Percentiles rank a stretch among this genome's conserved stretches.
phyloP scores from a whole-genome alignment of 2,113 vertebrate genomes.

The Poeciliopsis prolifica region DNA sequence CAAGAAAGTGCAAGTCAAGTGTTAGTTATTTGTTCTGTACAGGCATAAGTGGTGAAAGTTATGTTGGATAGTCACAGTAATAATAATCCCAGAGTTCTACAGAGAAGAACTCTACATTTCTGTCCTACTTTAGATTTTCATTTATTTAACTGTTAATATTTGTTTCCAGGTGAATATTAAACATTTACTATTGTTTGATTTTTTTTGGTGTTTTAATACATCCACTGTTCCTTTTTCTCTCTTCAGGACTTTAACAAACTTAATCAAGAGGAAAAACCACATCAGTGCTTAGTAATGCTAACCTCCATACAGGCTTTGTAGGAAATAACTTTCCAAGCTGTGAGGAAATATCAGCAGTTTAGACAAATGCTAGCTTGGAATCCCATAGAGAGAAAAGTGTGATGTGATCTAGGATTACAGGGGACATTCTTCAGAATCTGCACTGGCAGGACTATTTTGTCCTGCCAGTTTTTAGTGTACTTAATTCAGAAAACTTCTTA shows the following conservation, averaged over 20 bases:
- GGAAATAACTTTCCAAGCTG: slow-evolving; percentile 25
- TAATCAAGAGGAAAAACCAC: slow-evolving; percentile 45
- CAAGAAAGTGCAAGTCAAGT: no score
- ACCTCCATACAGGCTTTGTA: slow-evolving; percentile 16
- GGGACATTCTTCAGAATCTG: background rate
- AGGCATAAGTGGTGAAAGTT: no score
- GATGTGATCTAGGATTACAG: slow-evolving; percentile 16
- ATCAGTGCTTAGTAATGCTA: slow-evolving; percentile 40
- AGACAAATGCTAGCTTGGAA: background rate
- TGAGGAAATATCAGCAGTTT: slow-evolving; percentile 13
- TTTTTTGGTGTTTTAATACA: background rate
- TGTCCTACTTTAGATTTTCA: background rate
- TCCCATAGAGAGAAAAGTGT: background rate
- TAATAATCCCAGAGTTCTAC: no score
- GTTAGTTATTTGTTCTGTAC: no score
- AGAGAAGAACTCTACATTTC: background rate
- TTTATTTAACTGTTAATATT: no score
- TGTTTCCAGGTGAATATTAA: no score
- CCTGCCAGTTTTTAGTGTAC: background rate
- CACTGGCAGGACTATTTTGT: background rate
- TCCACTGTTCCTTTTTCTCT: background rate
- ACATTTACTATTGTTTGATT: no score
- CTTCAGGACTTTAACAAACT: slow-evolving; percentile 45
- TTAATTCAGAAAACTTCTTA: background rate
- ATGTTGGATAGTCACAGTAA: no score